Conservation (phyloP, 2,888 invertebrate species). For the Molorchus minor region DNA sequence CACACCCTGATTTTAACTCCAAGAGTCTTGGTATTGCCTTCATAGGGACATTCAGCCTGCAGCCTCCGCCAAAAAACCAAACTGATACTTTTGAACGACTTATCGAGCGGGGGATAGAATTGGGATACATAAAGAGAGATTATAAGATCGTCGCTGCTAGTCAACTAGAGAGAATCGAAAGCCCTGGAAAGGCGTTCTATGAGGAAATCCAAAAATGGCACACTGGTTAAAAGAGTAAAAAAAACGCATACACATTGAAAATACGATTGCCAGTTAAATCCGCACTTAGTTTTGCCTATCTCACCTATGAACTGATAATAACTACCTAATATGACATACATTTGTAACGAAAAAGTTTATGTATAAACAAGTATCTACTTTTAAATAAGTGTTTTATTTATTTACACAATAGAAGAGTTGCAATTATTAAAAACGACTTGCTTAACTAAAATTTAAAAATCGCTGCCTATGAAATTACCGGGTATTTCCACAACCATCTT, state of each 20-base stretch:
- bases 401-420: too few relatives aligned
- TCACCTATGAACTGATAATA: not conserved
- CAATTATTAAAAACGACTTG: not conserved
- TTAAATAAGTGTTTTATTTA: too few relatives aligned
- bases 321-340: not conserved
- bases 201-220: conserved; percentile 73
- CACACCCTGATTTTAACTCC: conserved; percentile 75
- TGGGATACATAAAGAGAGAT: conserved; percentile 69
- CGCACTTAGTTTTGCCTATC: too few relatives aligned
- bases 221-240: conserved; percentile 62
- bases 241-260: too few relatives aligned
- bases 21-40: conserved; percentile 76
- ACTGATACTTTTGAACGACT: conserved; percentile 71
- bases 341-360: not conserved
- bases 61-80: conserved; percentile 65
- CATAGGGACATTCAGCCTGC: conserved; percentile 74
- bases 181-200: conserved; percentile 74
- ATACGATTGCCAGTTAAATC: too few relatives aligned
- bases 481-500: too few relatives aligned
- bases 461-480: not conserved
- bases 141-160: conserved; percentile 76
- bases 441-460: not conserved
- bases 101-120: conserved; percentile 69
- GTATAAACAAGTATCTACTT: not conserved
- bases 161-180: conserved; percentile 72